Evolutionary conservation across 1,140 invertebrate genomes (phyloP), one percentile per base, ranked within the genome.

Genomic region (Drosophila fuyamai): DNA sequence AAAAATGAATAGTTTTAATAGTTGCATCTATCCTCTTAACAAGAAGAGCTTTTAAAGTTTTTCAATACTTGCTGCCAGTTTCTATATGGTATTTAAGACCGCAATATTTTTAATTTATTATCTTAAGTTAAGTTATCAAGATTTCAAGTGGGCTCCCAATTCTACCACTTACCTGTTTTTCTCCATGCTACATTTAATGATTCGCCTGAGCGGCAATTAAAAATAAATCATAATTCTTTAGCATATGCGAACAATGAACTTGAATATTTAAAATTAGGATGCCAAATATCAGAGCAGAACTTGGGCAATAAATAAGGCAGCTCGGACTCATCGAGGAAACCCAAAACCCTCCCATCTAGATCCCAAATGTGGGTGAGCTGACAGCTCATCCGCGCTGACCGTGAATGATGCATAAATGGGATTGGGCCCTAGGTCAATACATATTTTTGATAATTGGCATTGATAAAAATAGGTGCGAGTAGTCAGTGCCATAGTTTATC

Each of bases 231-330:
- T 46, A 75, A 60, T 62, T 55, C 54, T 48, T 51, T 50, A 50
- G 58, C 57, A 54, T 36, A 46, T 16, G 35, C 50, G 58, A 86
- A 59, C 79, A 86, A 88, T 81, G 68, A 85, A 85, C 81, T 86
- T 86, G 65, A 79, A 57, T 60, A 62, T 79, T 75, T 71, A 66
- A 88, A 88, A 68, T 67, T 72, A 62, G 56, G 62, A 40, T 44
- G 36, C 16, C 51, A 35, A 59, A 61, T 67, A 44, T 41, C 54
- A 48, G 62, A 43, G 48, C 61, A 55, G 14, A 51, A 35, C 54
- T 41, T 50, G 14, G 13, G 16, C 23, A 44, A 10, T 57, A 58
- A 71, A 75, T 76, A 83, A 59, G 67, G 63, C 48, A 65, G 40
- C 29, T 67, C 50, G 27, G 32, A 40, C 53, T 65, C 50, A 40